Evolutionary conservation across 2,113 vertebrate species (phyloP).

Genomic region (Istiophorus platypterus): DNA sequence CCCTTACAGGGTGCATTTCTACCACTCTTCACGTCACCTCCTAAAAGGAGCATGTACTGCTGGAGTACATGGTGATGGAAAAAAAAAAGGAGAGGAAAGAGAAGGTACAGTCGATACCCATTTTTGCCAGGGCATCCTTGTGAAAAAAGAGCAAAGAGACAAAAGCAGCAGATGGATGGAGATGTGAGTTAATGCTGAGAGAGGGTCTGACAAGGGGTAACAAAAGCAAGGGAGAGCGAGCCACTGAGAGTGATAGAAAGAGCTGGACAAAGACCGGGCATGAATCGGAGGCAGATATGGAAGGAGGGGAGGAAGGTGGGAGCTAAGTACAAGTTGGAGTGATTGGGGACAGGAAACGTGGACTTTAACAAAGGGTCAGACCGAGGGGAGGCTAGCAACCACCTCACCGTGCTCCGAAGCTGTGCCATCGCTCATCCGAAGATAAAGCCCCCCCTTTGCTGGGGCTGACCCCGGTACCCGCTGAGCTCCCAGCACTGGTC

Average conservation of each 20-base stretch:
- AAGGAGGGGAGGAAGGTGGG: conserved; percentile 62
- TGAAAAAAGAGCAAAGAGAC: conserved; percentile 78
- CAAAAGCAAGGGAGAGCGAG: conserved; percentile 72
- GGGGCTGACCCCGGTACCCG: conserved; percentile 67
- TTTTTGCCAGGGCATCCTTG: conserved; percentile 73
- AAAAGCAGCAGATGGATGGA: conserved; percentile 78
- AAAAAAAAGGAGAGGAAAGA: conserved; percentile 61
- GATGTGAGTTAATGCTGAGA: conserved; percentile 74
- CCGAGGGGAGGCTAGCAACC: neutral
- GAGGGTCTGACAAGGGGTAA: conserved; percentile 78
- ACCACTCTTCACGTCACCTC: conserved; percentile 74
- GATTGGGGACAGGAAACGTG: conserved; percentile 69
- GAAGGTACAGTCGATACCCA: conserved; percentile 75
- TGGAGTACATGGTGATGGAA: conserved; percentile 58
- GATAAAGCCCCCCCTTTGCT: conserved; percentile 67
- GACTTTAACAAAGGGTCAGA: conserved; percentile 58
- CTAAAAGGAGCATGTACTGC: conserved; percentile 69
- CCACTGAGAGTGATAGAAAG: conserved; percentile 67
- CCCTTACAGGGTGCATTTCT: conserved; percentile 83
- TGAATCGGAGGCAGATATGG: conserved; percentile 77
- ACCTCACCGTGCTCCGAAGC: conserved; percentile 10
- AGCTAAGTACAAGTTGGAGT: conserved; percentile 49
- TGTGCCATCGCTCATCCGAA: conserved; percentile 79
- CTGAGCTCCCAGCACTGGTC: conserved; percentile 1
- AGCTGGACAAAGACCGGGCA: conserved; percentile 70